Percentiles rank a stretch among this genome's conserved stretches.
Conservation (phyloP, 2,888 invertebrate species). For the Monopis laevigella region DNA sequence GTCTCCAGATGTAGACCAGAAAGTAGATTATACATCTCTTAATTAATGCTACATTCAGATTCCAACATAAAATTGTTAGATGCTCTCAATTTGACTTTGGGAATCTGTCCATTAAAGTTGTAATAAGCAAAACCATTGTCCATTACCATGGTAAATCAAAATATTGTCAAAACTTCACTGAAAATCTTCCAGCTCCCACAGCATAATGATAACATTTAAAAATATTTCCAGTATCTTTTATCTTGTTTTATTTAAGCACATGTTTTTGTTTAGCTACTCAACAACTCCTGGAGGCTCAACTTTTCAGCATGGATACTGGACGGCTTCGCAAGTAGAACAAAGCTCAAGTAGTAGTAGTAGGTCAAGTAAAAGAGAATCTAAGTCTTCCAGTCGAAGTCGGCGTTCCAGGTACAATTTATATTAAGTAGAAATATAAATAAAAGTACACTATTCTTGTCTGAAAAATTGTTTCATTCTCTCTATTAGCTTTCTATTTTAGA, state of each 20-base stretch:
- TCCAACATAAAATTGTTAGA: too few relatives aligned
- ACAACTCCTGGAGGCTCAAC: constrained; percentile 36
- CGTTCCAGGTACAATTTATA: constrained; percentile 21
- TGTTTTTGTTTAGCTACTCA: constrained; percentile 35
- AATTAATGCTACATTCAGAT: too few relatives aligned
- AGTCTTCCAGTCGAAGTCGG: constrained; percentile 29
- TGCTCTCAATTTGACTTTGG: too few relatives aligned
- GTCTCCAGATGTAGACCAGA: too few relatives aligned
- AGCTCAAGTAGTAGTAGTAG: constrained; percentile 24
- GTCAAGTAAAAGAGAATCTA: constrained; percentile 45
- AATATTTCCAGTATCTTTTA: neutral
- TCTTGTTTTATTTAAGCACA: neutral
- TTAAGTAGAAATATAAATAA: too few relatives aligned
- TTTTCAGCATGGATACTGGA: constrained; percentile 60
- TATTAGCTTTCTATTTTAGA: too few relatives aligned
- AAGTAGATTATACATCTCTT: too few relatives aligned
- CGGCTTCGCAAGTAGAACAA: constrained; percentile 36
- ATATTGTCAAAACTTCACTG: too few relatives aligned
- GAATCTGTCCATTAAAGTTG: too few relatives aligned
- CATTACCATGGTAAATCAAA: neutral
- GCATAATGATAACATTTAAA: neutral
- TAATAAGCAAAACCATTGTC: too few relatives aligned
- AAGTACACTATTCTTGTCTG: too few relatives aligned
- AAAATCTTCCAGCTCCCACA: neutral
- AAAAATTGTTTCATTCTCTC: too few relatives aligned